Evolutionary conservation across 2,113 vertebrate species (phyloP).

Genomic region (Lophochroa leadbeateri): DNA sequence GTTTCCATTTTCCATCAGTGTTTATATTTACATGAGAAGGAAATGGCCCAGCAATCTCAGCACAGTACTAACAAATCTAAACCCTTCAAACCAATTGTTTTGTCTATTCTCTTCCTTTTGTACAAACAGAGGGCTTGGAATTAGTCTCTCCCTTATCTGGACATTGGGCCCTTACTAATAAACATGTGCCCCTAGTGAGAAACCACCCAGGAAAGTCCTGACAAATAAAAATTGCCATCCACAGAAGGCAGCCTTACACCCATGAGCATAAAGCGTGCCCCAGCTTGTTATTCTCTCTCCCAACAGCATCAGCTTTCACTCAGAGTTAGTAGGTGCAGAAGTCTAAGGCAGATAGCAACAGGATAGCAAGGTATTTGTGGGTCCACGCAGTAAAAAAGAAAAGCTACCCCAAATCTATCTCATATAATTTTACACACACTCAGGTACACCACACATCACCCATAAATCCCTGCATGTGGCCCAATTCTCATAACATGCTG

Average conservation of each 20-base stretch:
- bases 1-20: not conserved
- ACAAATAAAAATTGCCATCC: not conserved
- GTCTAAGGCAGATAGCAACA: not conserved
- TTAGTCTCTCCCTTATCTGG: not conserved
- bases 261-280: not conserved
- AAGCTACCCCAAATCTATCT: not conserved
- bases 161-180: not conserved
- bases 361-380: not conserved
- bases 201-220: not conserved
- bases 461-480: not conserved
- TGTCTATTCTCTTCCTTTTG: not conserved
- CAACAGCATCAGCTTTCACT: not conserved
- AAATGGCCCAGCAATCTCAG: not conserved
- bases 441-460: not conserved
- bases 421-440: not conserved
- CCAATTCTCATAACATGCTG: not conserved
- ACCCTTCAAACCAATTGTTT: not conserved
- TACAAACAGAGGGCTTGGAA: not conserved
- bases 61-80: not conserved
- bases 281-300: not conserved
- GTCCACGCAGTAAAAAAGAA: not conserved
- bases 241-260: not conserved
- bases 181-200: not conserved
- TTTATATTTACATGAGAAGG: not conserved
- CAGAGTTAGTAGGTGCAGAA: not conserved